These are phyloP conservation scores for Anguilla pacifica DNA, from an alignment of 2,797 vertebrate genomes.

Conservation along the genomic window DNA sequence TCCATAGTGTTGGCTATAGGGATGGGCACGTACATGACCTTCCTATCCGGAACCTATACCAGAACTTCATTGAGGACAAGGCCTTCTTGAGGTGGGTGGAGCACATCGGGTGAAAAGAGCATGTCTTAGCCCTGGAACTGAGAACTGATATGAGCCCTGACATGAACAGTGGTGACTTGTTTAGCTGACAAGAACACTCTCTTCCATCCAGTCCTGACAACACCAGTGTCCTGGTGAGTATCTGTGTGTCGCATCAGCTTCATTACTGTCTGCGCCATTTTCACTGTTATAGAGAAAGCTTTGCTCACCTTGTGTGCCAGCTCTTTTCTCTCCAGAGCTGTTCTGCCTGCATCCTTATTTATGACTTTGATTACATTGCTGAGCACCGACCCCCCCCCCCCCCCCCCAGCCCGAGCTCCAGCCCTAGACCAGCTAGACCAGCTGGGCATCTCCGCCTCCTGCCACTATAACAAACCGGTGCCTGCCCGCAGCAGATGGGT, in stretches of 20 bases:
- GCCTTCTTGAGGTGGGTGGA: slow-evolving; percentile 2
- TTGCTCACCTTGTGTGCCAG: slow-evolving; percentile 11
- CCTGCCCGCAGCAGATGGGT: too few species aligned
- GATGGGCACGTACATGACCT: neutral
- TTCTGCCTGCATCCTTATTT: neutral
- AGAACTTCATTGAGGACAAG: neutral
- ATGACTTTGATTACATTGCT: slow-evolving; percentile 26
- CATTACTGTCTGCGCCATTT: slow-evolving; percentile 2
- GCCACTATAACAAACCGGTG: too few species aligned
- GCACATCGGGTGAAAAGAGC: neutral
- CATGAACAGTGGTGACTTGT: neutral
- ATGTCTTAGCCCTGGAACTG: neutral
- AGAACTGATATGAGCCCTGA: neutral
- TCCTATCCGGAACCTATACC: neutral
- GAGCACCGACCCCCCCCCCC: too few species aligned
- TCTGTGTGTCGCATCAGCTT: slow-evolving; percentile 1
- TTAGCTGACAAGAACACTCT: slow-evolving; percentile 2
- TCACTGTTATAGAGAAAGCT: neutral
- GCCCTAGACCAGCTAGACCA: too few species aligned
- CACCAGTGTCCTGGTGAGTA: neutral
- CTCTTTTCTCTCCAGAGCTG: neutral
- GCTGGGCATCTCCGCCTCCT: too few species aligned
- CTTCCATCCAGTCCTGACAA: neutral
- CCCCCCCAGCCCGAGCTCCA: too few species aligned
- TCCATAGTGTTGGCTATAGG: slow-evolving; percentile 10